Evolutionary conservation across 1,140 invertebrate genomes (phyloP), one percentile per base, ranked within the genome.

Genomic region (Tenebrio molitor): DNA sequence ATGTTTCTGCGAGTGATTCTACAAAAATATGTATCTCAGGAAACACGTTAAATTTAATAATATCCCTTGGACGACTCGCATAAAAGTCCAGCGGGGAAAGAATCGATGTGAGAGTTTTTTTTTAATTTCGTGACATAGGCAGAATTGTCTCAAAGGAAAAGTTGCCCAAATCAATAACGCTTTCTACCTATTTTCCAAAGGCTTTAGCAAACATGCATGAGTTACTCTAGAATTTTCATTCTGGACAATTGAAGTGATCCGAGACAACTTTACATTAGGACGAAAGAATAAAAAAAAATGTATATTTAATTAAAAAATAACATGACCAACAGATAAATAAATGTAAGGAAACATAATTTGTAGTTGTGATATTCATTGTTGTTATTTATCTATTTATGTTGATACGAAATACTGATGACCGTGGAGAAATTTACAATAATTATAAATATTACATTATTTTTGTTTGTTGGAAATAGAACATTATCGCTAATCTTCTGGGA

Each of bases 41-140:
- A 58, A 58, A 58, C 50, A 58, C 23, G 50, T 58, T 58, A 58
- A 66, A 66, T 66, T 66, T 66, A 66, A 41, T 66, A 66, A 66
- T 66, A 23, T 33, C 65, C 7, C 12, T 12, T 39, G 19, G 25
- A 44, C 36, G 36, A 44, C 25, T 29, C 23, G 50, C 14, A 53
- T 53, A 23, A 53, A 53, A 29, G 50, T 58, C 50, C 50, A 14
- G 50, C 50, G 19, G 21, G 10, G 46, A 23, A 15, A 10, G 16
- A 46, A 46, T 16, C 5, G 46, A 23, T 15, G 12, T 10, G 23
- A 58, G 4, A 12, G 8, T 10, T 58, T 58, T 53, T 58, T 29
- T 23, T 12, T 15, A 58, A 7, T 14, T 46, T 12, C 8, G 25
- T 29, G 16, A 17, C n/a, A 23, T 58, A 58, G 12, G 50, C 21